Evolutionary conservation across 2,888 invertebrate species (phyloP), one percentile per base, ranked within the genome.

Genomic region (Melangyna quadrimaculata): DNA sequence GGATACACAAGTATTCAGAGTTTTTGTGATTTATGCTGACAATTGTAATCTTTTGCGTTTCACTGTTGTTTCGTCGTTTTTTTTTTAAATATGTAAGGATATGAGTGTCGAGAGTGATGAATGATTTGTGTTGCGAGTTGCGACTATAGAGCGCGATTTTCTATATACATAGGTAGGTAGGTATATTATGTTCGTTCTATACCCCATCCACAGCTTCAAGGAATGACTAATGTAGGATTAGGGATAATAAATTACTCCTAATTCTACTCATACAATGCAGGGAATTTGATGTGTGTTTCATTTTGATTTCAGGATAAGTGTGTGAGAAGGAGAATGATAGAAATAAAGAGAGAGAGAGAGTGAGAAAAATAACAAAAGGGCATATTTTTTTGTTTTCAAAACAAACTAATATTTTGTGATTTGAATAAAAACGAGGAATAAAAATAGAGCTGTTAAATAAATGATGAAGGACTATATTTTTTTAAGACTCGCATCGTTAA

Each of bases 161-260:
- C 35, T 22, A 17, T n/a, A n/a, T n/a, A n/a, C n/a, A n/a, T n/a
- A n/a, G n/a, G n/a, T n/a, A n/a, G n/a, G n/a, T n/a, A n/a, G n/a
- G n/a, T n/a, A n/a, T n/a, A n/a, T n/a, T n/a, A n/a, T n/a, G n/a
- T n/a, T n/a, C 27, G 1, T 17, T 35, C 8, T 29, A n/a, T n/a
- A 9, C 40, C 40, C 65, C 45, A 43, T 45, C 29, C 19, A 29
- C 0, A 7, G 1, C 2, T 53, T 61, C 48, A 77, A 55, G 48
- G 79, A 79, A 84, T 84, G 84, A 84, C 75, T 84, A 79, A 79
- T 84, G 67, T 57, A 55, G 84, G 84, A 79, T 84, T 84, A 84
- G 67, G 55, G 67, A 69, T 84, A 80, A 79, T 84, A 84, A 79
- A 84, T 84, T 79, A 71, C 84, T 80, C 72, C 79, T 45, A 53